These are phyloP conservation scores for Apomyelois bistriatella DNA, from an alignment of 2,888 invertebrate species.

Conservation along the genomic window DNA sequence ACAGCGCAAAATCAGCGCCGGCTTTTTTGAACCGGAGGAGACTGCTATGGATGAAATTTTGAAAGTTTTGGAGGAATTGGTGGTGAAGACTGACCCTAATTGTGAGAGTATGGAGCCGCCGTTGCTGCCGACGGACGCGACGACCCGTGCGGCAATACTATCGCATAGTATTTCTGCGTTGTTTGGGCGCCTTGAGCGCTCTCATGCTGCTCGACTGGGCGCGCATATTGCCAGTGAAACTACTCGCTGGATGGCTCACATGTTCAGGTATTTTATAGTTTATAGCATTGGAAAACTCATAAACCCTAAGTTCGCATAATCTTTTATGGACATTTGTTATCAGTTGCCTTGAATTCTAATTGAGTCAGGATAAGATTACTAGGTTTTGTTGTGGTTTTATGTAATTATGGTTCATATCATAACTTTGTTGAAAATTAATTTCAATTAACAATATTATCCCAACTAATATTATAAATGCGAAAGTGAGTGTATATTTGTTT, in stretches of 20 bases:
- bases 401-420: too few relatives aligned
- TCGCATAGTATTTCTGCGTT: constrained; percentile 94
- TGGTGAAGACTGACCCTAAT: constrained; percentile 81
- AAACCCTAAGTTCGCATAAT: background rate
- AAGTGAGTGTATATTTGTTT: too few relatives aligned
- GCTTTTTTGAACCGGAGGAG: constrained; percentile 77
- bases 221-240: constrained; percentile 91
- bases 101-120: constrained; percentile 82
- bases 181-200: constrained; percentile 89
- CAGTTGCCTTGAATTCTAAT: constrained; percentile 45
- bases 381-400: background rate
- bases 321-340: constrained; percentile 30
- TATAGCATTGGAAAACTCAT: constrained; percentile 2
- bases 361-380: constrained; percentile 45
- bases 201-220: constrained; percentile 88
- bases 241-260: constrained; percentile 91
- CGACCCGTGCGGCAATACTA: constrained; percentile 82
- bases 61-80: constrained; percentile 78
- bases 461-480: too few relatives aligned
- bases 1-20: constrained; percentile 71
- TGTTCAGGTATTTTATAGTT: constrained; percentile 83
- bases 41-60: constrained; percentile 82
- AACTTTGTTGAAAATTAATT: too few relatives aligned
- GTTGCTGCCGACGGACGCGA: constrained; percentile 81
- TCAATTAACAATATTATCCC: too few relatives aligned